A percentile compares a stretch with the other conserved stretches of the same genome.
Conservation (phyloP, 2,113 vertebrate species). For the Cichladusa arquata region DNA sequence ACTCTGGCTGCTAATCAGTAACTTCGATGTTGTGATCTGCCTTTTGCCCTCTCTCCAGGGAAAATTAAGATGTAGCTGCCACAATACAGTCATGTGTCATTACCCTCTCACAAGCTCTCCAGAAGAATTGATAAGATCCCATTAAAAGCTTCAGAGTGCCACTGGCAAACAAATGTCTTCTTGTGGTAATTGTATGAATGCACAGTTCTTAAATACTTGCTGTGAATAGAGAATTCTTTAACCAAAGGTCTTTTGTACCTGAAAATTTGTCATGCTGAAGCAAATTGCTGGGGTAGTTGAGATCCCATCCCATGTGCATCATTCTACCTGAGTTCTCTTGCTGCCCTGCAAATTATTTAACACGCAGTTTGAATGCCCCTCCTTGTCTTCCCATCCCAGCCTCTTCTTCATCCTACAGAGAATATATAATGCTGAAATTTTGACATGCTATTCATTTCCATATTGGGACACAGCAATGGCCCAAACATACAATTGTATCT, state of each 20-base stretch:
- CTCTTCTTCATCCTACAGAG: neutral
- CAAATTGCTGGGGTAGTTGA: neutral
- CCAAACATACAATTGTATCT: slow-evolving; percentile 31
- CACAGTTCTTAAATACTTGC: neutral
- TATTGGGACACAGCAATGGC: neutral
- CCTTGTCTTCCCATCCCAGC: neutral
- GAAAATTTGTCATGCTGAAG: neutral
- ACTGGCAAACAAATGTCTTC: neutral
- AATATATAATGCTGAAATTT: neutral
- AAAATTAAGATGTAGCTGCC: neutral
- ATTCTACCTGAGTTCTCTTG: neutral
- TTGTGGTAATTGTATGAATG: neutral
- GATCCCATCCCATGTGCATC: neutral
- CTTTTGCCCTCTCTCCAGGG: neutral
- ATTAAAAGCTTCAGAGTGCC: neutral
- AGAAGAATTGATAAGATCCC: neutral
- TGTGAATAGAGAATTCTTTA: neutral
- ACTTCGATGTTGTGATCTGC: neutral
- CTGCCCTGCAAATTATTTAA: neutral
- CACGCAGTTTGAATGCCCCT: neutral
- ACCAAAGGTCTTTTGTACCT: neutral
- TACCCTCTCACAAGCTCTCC: neutral
- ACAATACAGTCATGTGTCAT: neutral
- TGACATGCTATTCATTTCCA: neutral
- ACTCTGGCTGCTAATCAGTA: neutral